Percentiles rank a stretch among this genome's conserved stretches.
phyloP scores from a whole-genome alignment of 2,113 vertebrate species.

The Recurvirostra avosetta region DNA sequence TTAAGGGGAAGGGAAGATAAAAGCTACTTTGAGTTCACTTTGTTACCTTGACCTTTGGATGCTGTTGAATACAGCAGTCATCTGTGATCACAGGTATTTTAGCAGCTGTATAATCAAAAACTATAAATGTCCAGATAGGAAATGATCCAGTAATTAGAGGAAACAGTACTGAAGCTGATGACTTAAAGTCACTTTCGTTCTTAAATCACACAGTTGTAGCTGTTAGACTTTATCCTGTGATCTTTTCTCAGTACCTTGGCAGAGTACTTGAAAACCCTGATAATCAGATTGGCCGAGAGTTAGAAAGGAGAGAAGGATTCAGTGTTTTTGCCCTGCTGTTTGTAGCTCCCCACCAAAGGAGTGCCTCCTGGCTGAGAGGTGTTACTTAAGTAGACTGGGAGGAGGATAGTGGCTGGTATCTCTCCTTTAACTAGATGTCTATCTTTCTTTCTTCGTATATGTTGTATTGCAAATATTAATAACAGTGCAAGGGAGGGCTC shows the following conservation, averaged over 20 bases:
- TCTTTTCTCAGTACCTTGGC: constrained; percentile 28
- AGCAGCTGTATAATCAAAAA: constrained; percentile 11
- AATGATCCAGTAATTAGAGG: constrained; percentile 44
- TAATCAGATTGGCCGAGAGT: constrained; percentile 8
- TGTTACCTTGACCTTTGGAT: constrained; percentile 52
- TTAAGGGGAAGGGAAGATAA: constrained; percentile 23
- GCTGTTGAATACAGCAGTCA: neutral
- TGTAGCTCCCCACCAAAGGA: neutral
- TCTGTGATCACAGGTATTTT: constrained; percentile 36
- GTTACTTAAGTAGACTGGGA: neutral
- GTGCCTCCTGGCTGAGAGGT: neutral
- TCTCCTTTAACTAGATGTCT: neutral
- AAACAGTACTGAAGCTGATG: constrained; percentile 24
- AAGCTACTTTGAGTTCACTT: constrained; percentile 1
- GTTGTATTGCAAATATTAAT: neutral
- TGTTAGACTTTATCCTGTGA: constrained; percentile 21
- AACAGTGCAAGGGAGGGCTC: neutral
- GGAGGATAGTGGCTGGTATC: neutral
- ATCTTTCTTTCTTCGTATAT: neutral
- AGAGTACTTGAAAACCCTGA: neutral
- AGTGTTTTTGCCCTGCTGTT: neutral
- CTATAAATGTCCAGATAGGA: constrained; percentile 42
- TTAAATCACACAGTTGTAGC: constrained; percentile 2
- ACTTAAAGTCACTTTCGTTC: constrained; percentile 30
- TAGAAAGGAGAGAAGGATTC: neutral